Evolutionary conservation across 2,797 vertebrate genomes (phyloP).

Genomic region (Phalloptychus januarius): DNA sequence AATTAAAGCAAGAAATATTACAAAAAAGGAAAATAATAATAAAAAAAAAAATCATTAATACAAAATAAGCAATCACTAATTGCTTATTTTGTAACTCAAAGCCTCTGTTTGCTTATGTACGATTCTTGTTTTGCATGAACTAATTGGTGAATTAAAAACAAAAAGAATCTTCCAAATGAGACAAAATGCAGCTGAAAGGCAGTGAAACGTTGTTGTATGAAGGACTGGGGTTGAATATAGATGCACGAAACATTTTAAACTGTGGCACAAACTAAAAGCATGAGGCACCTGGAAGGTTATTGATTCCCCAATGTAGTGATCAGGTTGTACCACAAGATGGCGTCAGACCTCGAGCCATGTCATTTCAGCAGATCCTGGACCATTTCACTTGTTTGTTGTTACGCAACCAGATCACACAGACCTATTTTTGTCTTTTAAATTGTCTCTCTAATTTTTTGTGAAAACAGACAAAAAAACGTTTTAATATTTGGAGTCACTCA

Average conservation of each 20-base stretch:
- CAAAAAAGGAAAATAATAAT: no score
- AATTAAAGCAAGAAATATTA: no score
- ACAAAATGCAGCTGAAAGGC: not conserved
- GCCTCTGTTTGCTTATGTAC: no score
- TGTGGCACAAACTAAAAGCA: not conserved
- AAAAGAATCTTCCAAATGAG: no score
- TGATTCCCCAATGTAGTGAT: slow-evolving; percentile 8
- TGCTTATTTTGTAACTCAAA: no score
- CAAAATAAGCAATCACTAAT: no score
- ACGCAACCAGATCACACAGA: not conserved
- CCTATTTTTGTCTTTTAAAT: not conserved
- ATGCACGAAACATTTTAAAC: not conserved
- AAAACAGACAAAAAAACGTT: not conserved
- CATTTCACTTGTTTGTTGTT: not conserved
- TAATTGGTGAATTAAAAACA: no score
- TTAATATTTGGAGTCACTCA: not conserved
- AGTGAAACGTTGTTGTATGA: not conserved
- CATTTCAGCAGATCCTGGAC: not conserved
- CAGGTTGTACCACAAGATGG: slow-evolving; percentile 26
- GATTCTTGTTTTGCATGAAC: no score
- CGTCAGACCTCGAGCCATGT: not conserved
- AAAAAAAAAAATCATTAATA: no score
- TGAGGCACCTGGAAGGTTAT: not conserved
- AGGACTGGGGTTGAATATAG: not conserved
- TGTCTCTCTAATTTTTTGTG: not conserved